These are phyloP conservation scores for Aphis craccivora DNA, from an alignment of 1,140 invertebrate genomes.

Conservation along the genomic window DNA sequence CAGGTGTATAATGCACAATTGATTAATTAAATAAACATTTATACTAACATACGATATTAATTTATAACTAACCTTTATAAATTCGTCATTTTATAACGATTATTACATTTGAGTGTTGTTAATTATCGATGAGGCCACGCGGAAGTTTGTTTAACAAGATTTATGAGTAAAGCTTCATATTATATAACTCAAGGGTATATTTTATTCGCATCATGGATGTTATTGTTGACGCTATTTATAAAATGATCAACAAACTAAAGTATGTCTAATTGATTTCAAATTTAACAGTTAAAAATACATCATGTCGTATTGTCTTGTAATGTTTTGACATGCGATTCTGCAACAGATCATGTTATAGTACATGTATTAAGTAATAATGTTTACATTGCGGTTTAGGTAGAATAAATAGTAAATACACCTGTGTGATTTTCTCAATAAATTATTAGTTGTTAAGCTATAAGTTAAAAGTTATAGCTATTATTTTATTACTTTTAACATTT, in stretches of 20 bases:
- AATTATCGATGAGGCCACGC: not conserved
- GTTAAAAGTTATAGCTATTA: not conserved
- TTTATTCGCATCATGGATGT: conserved; percentile 15
- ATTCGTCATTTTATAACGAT: not conserved
- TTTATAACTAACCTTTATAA: not conserved
- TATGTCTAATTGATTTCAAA: conserved; percentile 30
- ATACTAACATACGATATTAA: not conserved
- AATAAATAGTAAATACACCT: not conserved
- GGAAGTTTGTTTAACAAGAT: not conserved
- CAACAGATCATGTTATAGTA: not conserved
- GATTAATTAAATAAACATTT: not conserved
- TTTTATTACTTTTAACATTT: not conserved
- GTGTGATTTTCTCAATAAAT: not conserved
- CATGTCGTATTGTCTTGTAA: not conserved
- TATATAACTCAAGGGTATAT: conserved; percentile 3
- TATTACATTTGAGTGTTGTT: not conserved
- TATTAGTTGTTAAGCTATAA: not conserved
- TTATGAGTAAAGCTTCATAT: not conserved
- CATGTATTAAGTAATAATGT: not conserved
- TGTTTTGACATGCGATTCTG: not conserved
- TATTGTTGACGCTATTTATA: not conserved
- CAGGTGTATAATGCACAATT: not conserved
- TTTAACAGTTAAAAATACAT: conserved; percentile 8
- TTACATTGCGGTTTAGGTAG: not conserved
- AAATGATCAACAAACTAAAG: not conserved